Conservation (phyloP, 2,888 invertebrate species). For the Agriopis leucophaearia region DNA sequence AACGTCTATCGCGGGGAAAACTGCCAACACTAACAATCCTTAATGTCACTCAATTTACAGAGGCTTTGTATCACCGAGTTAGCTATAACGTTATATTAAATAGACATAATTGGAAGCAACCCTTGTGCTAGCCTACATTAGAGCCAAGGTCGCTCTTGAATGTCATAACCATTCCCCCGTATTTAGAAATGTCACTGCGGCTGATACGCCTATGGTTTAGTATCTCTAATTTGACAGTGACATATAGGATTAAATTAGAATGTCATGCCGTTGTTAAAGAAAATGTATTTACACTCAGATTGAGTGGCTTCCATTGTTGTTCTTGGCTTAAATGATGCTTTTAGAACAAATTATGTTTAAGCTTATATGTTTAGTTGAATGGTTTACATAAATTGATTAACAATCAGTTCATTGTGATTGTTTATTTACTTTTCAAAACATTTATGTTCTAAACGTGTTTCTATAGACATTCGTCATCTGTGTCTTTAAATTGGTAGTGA, state of each 20-base stretch:
- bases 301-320: constrained; percentile 62
- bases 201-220: constrained; percentile 81
- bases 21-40: constrained; percentile 57
- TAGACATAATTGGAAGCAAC: constrained; percentile 69
- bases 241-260: constrained; percentile 82
- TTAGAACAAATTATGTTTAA: constrained; percentile 39
- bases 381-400: constrained; percentile 12
- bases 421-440: background rate
- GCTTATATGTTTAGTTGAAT: constrained; percentile 25
- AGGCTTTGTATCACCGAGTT: constrained; percentile 55
- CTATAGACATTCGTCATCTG: too few relatives aligned
- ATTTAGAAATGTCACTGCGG: constrained; percentile 83
- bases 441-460: background rate
- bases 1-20: constrained; percentile 38
- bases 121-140: constrained; percentile 70
- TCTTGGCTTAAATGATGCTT: constrained; percentile 52
- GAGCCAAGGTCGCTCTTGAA: constrained; percentile 80
- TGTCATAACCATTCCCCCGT: constrained; percentile 82
- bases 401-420: constrained; percentile 6
- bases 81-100: constrained; percentile 58
- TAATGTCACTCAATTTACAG: constrained; percentile 62
- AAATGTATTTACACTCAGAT: constrained; percentile 70
- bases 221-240: constrained; percentile 83
- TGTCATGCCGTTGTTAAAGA: constrained; percentile 69
- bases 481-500: too few relatives aligned